Conservation (phyloP, 2,888 invertebrate genomes). For the Tineola bisselliella region DNA sequence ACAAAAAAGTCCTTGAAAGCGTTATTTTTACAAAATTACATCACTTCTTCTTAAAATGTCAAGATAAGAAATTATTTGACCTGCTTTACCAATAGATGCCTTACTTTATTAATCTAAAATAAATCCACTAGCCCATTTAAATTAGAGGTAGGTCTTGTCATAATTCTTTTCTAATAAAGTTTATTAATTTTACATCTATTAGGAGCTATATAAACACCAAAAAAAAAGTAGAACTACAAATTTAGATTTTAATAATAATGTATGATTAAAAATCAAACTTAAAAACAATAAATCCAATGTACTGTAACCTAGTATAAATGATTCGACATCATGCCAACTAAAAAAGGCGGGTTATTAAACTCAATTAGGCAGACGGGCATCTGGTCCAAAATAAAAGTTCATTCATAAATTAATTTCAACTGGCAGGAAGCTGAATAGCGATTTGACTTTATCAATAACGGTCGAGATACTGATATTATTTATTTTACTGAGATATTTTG, state of each 20-base stretch:
- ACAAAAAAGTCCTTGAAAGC: no score
- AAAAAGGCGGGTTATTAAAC: constrained; percentile 33
- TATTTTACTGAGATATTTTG: no score
- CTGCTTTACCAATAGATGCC: neutral
- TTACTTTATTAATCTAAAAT: neutral
- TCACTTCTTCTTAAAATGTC: neutral
- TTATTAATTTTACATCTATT: no score
- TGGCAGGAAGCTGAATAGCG: constrained; percentile 18
- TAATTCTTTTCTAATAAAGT: no score
- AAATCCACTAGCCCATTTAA: no score
- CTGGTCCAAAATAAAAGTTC: constrained; percentile 37
- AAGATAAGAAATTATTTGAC: neutral
- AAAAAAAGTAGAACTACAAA: no score
- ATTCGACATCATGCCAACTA: neutral
- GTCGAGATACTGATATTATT: no score
- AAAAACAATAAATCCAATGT: no score
- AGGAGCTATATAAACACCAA: no score
- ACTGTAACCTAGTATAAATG: neutral
- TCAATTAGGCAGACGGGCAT: constrained; percentile 44
- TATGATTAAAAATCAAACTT: no score
- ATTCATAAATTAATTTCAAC: constrained; percentile 21
- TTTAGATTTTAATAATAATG: no score
- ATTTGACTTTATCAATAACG: constrained; percentile 26
- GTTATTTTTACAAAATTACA: neutral
- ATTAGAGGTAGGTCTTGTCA: no score